A percentile compares a stretch with the other conserved stretches of the same genome.
These are phyloP conservation scores for Eueremaeus valkanovi DNA, from an alignment of 2,888 invertebrate genomes.

Conservation along the genomic window DNA sequence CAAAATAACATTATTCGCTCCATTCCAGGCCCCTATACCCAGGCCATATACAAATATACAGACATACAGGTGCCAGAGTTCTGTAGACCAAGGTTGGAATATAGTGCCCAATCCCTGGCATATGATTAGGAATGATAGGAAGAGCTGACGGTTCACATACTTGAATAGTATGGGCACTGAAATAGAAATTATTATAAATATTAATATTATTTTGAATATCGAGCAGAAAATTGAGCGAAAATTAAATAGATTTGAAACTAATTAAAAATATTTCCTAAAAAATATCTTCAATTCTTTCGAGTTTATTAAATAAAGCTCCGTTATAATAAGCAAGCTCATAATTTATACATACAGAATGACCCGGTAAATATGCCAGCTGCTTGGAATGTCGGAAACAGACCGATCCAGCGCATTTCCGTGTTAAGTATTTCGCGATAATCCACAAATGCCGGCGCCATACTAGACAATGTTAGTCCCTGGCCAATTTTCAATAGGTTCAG, in stretches of 20 bases:
- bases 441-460: constrained; percentile 6
- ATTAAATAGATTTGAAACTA: too few species aligned
- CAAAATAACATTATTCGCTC: constrained; percentile 36
- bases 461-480: neutral
- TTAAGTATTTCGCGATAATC: neutral
- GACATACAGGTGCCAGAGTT: neutral
- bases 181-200: too few species aligned
- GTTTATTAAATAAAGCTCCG: too few species aligned
- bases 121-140: too few species aligned
- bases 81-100: neutral
- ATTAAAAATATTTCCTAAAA: too few species aligned
- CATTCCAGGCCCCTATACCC: constrained; percentile 33
- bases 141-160: too few species aligned
- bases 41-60: constrained; percentile 24
- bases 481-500: neutral
- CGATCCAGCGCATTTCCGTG: neutral
- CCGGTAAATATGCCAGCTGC: neutral
- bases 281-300: too few species aligned
- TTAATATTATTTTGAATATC: too few species aligned
- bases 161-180: too few species aligned
- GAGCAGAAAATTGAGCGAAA: too few species aligned
- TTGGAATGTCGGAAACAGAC: neutral
- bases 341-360: neutral
- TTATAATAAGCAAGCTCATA: too few species aligned
- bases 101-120: too few species aligned